phyloP scores from a whole-genome alignment of 2,888 invertebrate species.

The Protula sp. region DNA sequence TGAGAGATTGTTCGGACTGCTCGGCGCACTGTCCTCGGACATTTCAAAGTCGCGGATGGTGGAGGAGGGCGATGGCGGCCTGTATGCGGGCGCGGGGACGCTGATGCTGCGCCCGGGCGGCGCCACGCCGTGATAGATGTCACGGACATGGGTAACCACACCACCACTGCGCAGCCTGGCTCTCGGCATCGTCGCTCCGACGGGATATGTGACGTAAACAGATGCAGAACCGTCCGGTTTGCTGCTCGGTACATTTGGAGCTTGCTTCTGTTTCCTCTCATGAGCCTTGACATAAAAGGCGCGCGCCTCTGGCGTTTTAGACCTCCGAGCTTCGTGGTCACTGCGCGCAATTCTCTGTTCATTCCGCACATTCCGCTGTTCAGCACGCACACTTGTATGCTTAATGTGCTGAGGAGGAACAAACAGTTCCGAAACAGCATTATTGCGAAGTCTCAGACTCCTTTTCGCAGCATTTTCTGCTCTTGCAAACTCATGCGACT shows the following conservation, averaged over 20 bases:
- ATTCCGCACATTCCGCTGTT: too few species aligned
- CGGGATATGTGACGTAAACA: too few species aligned
- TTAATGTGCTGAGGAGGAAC: too few species aligned
- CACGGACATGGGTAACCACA: not conserved
- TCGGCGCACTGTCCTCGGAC: not conserved
- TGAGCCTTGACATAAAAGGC: too few species aligned
- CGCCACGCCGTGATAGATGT: too few species aligned
- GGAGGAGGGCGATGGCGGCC: not conserved
- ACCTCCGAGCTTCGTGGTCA: not conserved
- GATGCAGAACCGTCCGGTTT: too few species aligned
- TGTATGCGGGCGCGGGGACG: not conserved
- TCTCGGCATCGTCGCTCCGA: not conserved
- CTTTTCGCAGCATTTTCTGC: not conserved
- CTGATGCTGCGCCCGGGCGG: not conserved
- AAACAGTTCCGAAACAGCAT: slow-evolving; percentile 1
- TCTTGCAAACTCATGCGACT: not conserved
- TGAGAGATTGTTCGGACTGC: too few species aligned
- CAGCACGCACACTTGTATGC: too few species aligned
- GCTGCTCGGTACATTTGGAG: too few species aligned
- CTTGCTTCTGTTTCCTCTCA: too few species aligned
- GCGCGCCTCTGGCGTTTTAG: too few species aligned
- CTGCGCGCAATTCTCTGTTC: too few species aligned
- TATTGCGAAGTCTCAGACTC: slow-evolving; percentile 5
- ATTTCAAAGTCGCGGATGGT: not conserved
- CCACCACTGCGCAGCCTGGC: not conserved